Evolutionary conservation across 2,113 vertebrate genomes (phyloP).

Genomic region (Turnix velox): DNA sequence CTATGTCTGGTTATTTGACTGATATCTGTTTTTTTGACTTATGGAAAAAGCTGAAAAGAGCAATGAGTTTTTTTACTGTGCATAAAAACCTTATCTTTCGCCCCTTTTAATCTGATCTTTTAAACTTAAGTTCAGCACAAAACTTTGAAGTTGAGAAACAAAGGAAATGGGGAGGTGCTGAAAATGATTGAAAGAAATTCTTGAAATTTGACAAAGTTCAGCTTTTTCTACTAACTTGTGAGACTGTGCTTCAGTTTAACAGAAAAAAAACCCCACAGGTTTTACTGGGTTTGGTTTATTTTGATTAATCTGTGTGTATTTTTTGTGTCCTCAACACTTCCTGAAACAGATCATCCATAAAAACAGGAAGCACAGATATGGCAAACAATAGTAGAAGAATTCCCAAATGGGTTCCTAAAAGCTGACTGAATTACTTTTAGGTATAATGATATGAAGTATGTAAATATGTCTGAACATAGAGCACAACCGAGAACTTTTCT

Average conservation of each 20-base stretch:
- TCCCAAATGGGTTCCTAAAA: neutral
- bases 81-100: neutral
- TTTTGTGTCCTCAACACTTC: neutral
- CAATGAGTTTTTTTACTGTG: neutral
- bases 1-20: neutral
- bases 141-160: neutral
- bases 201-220: neutral
- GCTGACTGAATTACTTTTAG: neutral
- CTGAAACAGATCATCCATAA: neutral
- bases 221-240: neutral
- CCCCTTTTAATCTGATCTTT: neutral
- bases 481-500: neutral
- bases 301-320: neutral
- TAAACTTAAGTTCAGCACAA: neutral
- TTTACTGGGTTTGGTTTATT: neutral
- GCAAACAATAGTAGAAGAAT: neutral
- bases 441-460: neutral
- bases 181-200: neutral
- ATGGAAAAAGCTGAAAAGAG: neutral
- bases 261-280: neutral
- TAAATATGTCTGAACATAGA: neutral
- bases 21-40: neutral
- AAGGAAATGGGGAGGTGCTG: neutral
- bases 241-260: neutral
- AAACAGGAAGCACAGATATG: neutral